Evolutionary conservation across 1,140 invertebrate species (phyloP).

Genomic region (Drosophila prosaltans): DNA sequence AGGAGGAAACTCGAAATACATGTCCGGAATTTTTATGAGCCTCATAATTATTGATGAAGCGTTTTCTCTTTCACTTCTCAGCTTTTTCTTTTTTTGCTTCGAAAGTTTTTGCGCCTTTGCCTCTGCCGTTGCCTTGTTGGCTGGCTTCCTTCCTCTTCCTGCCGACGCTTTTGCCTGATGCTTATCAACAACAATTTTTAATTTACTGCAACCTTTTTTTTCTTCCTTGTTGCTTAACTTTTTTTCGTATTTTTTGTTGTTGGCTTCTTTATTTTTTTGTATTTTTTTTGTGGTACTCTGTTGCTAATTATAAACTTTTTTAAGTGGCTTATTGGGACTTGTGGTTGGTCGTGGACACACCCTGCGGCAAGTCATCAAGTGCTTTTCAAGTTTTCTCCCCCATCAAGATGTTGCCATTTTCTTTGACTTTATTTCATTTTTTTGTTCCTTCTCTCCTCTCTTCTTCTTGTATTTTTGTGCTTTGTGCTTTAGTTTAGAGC

Average conservation of each 20-base stretch:
- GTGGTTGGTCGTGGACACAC: constrained; percentile 49
- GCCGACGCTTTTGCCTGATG: constrained; percentile 23
- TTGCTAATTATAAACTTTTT: constrained; percentile 80
- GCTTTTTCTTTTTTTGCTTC: neutral
- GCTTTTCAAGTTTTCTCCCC: constrained; percentile 45
- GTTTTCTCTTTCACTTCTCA: constrained; percentile 8
- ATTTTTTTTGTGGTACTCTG: constrained; percentile 39
- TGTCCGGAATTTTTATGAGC: constrained; percentile 49
- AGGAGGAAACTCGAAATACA: constrained; percentile 36
- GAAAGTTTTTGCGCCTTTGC: neutral
- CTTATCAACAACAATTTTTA: constrained; percentile 59
- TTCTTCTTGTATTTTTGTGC: constrained; percentile 32
- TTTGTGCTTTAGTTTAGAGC: constrained; percentile 19
- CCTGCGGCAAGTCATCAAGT: constrained; percentile 67
- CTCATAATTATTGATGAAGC: constrained; percentile 51
- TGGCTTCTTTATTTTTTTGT: neutral
- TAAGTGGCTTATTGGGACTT: constrained; percentile 80
- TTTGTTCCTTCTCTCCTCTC: constrained; percentile 57
- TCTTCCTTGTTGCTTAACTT: constrained; percentile 10
- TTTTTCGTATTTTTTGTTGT: neutral
- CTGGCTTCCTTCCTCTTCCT: neutral
- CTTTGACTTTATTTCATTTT: constrained; percentile 21
- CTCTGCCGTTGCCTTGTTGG: neutral
- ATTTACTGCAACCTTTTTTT: constrained; percentile 48
- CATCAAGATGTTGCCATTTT: constrained; percentile 67